Evolutionary conservation across 2,113 vertebrate species (phyloP).

Genomic region (Myiozetetes cayanensis): DNA sequence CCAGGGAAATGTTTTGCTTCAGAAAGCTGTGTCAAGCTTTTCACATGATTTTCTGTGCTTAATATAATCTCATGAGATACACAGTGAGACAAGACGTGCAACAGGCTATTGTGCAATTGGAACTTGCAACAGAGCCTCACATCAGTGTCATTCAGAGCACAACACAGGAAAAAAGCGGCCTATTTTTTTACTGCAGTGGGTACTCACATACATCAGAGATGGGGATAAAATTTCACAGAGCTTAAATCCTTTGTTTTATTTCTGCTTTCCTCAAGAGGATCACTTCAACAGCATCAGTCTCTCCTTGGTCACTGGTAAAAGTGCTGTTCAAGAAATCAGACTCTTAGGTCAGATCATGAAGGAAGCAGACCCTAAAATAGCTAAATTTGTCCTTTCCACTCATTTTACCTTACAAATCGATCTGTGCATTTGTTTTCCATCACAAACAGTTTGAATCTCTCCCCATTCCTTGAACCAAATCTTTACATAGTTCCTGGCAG

Average conservation of each 20-base stretch:
- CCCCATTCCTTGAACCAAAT: neutral
- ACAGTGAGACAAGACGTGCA: neutral
- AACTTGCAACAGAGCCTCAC: neutral
- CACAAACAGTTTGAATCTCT: neutral
- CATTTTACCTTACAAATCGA: neutral
- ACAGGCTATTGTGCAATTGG: neutral
- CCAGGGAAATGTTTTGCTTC: neutral
- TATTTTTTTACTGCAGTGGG: neutral
- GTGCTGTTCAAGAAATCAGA: neutral
- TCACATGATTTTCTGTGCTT: neutral
- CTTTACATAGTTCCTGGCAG: neutral
- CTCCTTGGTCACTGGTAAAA: neutral
- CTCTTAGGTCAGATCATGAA: neutral
- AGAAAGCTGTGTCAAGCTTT: neutral
- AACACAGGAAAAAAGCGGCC: neutral
- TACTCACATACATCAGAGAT: neutral
- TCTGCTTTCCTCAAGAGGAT: neutral
- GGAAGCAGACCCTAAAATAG: neutral
- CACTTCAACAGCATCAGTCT: neutral
- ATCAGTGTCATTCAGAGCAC: neutral
- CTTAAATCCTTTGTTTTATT: neutral
- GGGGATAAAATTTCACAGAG: neutral
- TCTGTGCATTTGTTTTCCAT: neutral
- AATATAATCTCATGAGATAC: neutral
- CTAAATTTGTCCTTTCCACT: neutral